Evolutionary conservation across 2,888 invertebrate genomes (phyloP), one percentile per base, ranked within the genome.

Genomic region (Molorchus minor): DNA sequence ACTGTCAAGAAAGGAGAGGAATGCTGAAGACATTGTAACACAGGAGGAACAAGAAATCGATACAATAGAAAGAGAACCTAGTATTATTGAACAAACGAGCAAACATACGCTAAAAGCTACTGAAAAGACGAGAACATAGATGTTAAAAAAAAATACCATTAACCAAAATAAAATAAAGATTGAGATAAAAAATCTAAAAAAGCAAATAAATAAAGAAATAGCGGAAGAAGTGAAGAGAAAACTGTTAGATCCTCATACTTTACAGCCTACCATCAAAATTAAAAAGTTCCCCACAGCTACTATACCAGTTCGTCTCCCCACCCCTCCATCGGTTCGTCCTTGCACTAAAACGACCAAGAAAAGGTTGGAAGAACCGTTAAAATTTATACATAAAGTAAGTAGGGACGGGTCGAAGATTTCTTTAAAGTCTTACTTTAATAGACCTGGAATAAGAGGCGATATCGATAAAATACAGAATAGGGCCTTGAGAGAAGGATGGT

Each of bases 401-500:
- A 75, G 67, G 55, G 67, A 62, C 38, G 62, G 72, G 60, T 79
- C 85, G 0, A 77, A 77, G 38, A 79, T 82, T 61, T 76, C 75
- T 1, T 62, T 84, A 15, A 80, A 81, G 15, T 77, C 82, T 0
- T 79, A 82, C 64, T 80, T 72, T 29, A 84, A 84, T 66, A 84
- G 82, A 52, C 5, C 61, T 1, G 57, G 58, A 7, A 57, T 44
- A 3, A 46, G 47, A 35, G 43, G 12, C 15, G 55, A 61, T 33
- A 43, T 46, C 2, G 56, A 44, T 21, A 55, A 59, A 8, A 59
- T 84, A 10, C 80, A 80, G 25, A 80, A 82, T 20, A 79, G 73
- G 19, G 78, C 79, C 60, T 69, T 85, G 3, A 83, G 79, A 72
- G 83, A 85, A 13, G 67, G 82, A 21, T 85, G 86, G 76, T 70